Evolutionary conservation across 1,140 invertebrate genomes (phyloP).

Genomic region (Drosophila pallidifrons): DNA sequence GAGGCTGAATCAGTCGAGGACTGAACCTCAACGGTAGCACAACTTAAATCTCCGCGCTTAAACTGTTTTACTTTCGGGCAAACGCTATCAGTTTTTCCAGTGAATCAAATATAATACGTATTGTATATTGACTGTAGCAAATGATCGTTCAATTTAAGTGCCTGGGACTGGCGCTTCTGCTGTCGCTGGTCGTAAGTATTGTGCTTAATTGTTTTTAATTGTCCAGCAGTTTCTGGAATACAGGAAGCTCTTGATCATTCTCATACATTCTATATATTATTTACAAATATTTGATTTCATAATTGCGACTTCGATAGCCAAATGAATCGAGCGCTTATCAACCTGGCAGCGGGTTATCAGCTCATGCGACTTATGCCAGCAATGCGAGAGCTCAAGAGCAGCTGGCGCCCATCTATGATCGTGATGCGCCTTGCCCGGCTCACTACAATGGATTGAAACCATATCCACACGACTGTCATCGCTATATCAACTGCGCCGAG

Average conservation of each 20-base stretch:
- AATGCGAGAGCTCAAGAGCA: slow-evolving; percentile 51
- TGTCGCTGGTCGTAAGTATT: slow-evolving; percentile 35
- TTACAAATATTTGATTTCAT: slow-evolving; percentile 32
- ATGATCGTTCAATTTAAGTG: slow-evolving; percentile 27
- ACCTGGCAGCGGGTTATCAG: slow-evolving; percentile 65
- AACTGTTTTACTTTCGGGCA: slow-evolving; percentile 5
- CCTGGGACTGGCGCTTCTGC: slow-evolving; percentile 35
- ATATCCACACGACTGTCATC: slow-evolving; percentile 88
- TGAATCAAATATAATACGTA: slow-evolving; percentile 15
- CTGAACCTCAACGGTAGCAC: slow-evolving; percentile 23
- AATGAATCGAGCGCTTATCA: slow-evolving; percentile 64
- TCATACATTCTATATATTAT: slow-evolving; percentile 1
- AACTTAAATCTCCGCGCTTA: slow-evolving; percentile 18
- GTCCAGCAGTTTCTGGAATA: slow-evolving; percentile 6
- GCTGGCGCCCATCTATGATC: slow-evolving; percentile 57
- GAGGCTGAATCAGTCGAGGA: slow-evolving; percentile 23
- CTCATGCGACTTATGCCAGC: slow-evolving; percentile 34
- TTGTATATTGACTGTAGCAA: slow-evolving; percentile 15
- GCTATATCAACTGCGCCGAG: slow-evolving; percentile 89
- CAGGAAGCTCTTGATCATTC: slow-evolving; percentile 23
- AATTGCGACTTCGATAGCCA: slow-evolving; percentile 66
- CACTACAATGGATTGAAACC: slow-evolving; percentile 87
- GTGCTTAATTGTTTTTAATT: slow-evolving; percentile 30
- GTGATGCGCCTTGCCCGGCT: slow-evolving; percentile 85
- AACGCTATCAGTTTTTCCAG: slow-evolving; percentile 35